Conservation (phyloP, 2,113 vertebrate species). For the Tetrao urogallus region DNA sequence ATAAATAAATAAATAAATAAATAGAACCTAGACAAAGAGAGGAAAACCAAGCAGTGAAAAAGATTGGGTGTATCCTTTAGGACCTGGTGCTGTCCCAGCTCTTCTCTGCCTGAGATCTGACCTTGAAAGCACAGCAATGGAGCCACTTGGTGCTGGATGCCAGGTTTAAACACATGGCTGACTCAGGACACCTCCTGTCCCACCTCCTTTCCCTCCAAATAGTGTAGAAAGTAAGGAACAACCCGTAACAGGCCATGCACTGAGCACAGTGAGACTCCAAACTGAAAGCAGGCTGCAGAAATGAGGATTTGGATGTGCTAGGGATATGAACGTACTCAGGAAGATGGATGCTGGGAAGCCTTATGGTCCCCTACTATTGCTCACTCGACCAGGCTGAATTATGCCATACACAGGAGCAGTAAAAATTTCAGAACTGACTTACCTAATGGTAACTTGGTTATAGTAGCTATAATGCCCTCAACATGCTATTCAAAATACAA, state of each 20-base stretch:
- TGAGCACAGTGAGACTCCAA: not conserved
- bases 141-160: not conserved
- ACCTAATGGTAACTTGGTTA: not conserved
- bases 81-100: not conserved
- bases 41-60: not conserved
- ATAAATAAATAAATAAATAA: not conserved
- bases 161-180: not conserved
- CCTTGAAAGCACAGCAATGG: not conserved
- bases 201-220: not conserved
- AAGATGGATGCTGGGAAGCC: not conserved
- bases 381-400: not conserved
- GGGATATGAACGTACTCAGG: rapidly evolving
- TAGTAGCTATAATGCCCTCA: not conserved
- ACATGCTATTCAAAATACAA: not conserved
- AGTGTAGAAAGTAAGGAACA: not conserved
- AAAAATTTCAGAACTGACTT: not conserved
- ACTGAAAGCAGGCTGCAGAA: not conserved
- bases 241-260: not conserved
- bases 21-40: not conserved
- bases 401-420: not conserved
- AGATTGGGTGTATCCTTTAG: not conserved
- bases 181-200: not conserved
- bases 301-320: not conserved
- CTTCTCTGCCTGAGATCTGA: not conserved
- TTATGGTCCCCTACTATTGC: not conserved